Conservation (phyloP, 2,888 invertebrate genomes). For the Campaea margaritaria region DNA sequence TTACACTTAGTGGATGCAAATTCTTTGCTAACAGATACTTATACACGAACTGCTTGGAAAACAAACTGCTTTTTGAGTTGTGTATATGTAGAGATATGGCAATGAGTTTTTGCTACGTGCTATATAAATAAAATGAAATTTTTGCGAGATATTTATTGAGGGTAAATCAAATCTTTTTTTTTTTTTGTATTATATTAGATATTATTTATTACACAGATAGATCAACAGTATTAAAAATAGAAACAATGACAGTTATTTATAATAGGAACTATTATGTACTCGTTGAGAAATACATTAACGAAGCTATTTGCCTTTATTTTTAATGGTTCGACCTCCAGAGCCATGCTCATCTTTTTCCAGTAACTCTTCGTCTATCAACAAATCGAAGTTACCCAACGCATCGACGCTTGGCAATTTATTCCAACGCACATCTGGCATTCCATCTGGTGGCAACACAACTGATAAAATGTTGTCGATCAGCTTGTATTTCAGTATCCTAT, state of each 20-base stretch:
- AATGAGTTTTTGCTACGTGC: too few relatives aligned
- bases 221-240: too few relatives aligned
- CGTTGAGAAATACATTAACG: neutral
- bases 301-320: slow-evolving; percentile 54
- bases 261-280: slow-evolving; percentile 1
- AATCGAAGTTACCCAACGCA: slow-evolving; percentile 93
- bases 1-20: slow-evolving; percentile 47
- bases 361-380: slow-evolving; percentile 93
- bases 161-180: too few relatives aligned
- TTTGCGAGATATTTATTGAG: too few relatives aligned
- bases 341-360: slow-evolving; percentile 86
- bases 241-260: neutral
- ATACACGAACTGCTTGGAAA: slow-evolving; percentile 3
- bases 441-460: slow-evolving; percentile 94
- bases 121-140: too few relatives aligned
- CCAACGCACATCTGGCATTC: slow-evolving; percentile 95
- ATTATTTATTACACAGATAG: too few relatives aligned
- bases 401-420: slow-evolving; percentile 91
- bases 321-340: slow-evolving; percentile 51
- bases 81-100: too few relatives aligned
- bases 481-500: slow-evolving; percentile 96
- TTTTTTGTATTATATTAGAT: too few relatives aligned
- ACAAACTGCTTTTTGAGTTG: too few relatives aligned
- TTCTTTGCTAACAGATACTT: slow-evolving; percentile 25
- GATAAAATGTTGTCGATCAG: slow-evolving; percentile 96